Evolutionary conservation across 1,140 invertebrate species (phyloP), one percentile per base, ranked within the genome.

Genomic region (Idris sp.): DNA sequence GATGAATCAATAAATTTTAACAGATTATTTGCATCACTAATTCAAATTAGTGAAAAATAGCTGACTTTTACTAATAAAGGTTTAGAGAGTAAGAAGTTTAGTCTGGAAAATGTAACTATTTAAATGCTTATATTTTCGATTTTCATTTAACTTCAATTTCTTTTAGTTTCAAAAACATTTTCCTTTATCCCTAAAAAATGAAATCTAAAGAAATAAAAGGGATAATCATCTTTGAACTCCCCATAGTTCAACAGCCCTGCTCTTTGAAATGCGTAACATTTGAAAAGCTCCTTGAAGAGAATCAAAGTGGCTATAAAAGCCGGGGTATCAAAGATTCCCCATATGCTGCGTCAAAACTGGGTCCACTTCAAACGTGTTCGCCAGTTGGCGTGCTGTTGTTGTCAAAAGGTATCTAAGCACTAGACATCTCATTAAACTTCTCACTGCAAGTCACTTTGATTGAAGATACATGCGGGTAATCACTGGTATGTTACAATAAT

Each of bases 351-450:
- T 48, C 19, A 69, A 74, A 68, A 77, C 67, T 46, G 62, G 54
- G 59, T 75, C 64, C 75, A 79, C 61, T 72, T 81, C 68, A 77
- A 67, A 77, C 44, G 41, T 15, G 16, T 58, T 49, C 51, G 65
- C 73, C 83, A 84, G 80, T 84, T 84, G 83, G 80, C 77, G 54
- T 49, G 38, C 59, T 61, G 73, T 76, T 76, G 74, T 78, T 80
- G 53, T 25, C 35, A 8, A 41, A 49, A 62, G 81, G 79, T 74
- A 31, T 38, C 25, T n/a, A n/a, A n/a, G n/a, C 11, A 28, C 46
- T 51, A 25, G 46, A 13, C 36, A 41, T 18, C 15, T 41, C 36
- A 41, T 54, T 41, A 54, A n/a, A n/a, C 25, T 38, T 31, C 11
- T 16, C 35, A 35, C 26, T 13, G 15, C 8, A 41, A 41, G 48